These are phyloP conservation scores for Fukomys damarensis DNA, from an alignment of 2,113 vertebrate species.

Conservation along the genomic window DNA sequence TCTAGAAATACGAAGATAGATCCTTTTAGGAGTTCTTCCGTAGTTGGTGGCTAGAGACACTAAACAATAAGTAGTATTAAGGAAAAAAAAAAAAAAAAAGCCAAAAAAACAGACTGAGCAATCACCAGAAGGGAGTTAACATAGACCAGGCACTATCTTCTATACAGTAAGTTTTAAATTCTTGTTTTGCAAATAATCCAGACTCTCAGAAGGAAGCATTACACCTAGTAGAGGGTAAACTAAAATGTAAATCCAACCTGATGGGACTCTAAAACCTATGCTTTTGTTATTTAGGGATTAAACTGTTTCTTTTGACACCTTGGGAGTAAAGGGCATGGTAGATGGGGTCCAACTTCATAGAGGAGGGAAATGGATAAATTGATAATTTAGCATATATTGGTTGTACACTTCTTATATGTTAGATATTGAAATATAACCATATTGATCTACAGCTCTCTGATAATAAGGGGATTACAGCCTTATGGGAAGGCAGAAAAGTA, in stretches of 20 bases:
- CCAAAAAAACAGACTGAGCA: background rate
- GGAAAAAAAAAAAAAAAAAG: background rate
- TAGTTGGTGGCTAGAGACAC: background rate
- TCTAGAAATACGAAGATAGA: background rate
- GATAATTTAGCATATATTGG: background rate
- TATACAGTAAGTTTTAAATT: background rate
- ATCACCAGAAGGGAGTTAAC: background rate
- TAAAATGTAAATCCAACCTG: background rate
- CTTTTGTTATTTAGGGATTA: background rate
- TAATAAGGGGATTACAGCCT: background rate
- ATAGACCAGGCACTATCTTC: background rate
- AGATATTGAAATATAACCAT: background rate
- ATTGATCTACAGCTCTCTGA: background rate
- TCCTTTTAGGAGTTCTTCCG: background rate
- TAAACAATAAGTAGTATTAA: background rate
- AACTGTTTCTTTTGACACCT: background rate
- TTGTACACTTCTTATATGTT: background rate
- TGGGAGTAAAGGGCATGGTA: background rate
- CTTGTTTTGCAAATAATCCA: background rate
- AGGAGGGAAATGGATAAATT: background rate
- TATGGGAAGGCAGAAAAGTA: background rate
- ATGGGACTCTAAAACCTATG: background rate
- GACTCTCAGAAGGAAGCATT: background rate
- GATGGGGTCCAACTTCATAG: background rate
- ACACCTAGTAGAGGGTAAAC: background rate